phyloP scores from a whole-genome alignment of 2,888 invertebrate genomes.

The Alloplasta piceator region DNA sequence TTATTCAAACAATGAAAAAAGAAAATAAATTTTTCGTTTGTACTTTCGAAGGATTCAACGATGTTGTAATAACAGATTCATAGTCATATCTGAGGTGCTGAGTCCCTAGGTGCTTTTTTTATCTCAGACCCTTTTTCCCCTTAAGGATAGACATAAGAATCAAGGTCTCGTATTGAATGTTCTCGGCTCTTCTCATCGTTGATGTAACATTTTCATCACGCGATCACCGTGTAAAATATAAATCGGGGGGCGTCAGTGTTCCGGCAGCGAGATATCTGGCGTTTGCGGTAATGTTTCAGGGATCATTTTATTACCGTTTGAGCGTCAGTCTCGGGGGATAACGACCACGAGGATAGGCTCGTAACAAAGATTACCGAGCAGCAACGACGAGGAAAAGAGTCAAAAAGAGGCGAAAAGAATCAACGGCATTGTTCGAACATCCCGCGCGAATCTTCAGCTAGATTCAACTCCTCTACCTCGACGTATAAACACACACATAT shows the following conservation, averaged over 20 bases:
- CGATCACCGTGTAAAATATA: not conserved
- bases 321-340: slow-evolving; percentile 66
- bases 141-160: no score
- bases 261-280: slow-evolving; percentile 49
- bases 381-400: not conserved
- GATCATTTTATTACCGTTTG: slow-evolving; percentile 77
- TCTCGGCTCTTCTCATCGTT: not conserved
- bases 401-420: slow-evolving; percentile 38
- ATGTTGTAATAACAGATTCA: no score
- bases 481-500: no score
- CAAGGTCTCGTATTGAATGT: not conserved
- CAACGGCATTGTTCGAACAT: slow-evolving; percentile 76
- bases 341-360: slow-evolving; percentile 63
- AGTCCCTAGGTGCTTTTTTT: no score
- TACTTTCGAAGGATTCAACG: no score
- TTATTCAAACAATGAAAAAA: no score
- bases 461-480: slow-evolving; percentile 8
- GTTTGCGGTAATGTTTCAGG: slow-evolving; percentile 69
- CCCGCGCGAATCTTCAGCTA: slow-evolving; percentile 28
- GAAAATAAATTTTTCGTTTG: no score
- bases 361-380: slow-evolving; percentile 6
- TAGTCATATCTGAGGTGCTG: no score
- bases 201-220: not conserved
- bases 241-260: not conserved
- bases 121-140: no score